phyloP scores from a whole-genome alignment of 2,888 invertebrate genomes.

The Andrena flavipes region DNA sequence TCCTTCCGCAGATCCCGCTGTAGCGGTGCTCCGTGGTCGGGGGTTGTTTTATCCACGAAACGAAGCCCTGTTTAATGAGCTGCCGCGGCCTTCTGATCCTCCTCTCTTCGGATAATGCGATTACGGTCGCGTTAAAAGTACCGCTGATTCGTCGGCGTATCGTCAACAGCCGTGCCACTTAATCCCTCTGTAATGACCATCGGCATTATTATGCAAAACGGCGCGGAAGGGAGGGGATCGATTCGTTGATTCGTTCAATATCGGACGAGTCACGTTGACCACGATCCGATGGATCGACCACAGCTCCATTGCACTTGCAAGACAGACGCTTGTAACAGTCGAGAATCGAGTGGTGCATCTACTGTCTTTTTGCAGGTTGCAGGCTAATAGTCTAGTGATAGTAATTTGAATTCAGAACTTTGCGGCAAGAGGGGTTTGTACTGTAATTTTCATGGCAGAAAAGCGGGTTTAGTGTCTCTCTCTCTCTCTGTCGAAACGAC shows the following conservation, averaged over 20 bases:
- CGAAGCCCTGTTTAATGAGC: conserved; percentile 25
- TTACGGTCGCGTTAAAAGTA: conserved; percentile 23
- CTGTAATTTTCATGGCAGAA: too few relatives aligned
- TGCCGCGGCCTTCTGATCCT: neutral
- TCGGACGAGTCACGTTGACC: neutral
- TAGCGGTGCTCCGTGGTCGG: neutral
- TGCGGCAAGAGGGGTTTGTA: too few relatives aligned
- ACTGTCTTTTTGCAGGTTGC: too few relatives aligned
- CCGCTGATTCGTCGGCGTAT: conserved; percentile 13
- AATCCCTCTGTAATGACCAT: conserved; percentile 33
- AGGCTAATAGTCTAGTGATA: too few relatives aligned
- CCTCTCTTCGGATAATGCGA: conserved; percentile 16
- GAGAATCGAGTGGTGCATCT: too few relatives aligned
- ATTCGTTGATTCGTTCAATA: conserved; percentile 12
- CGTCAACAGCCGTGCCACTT: conserved; percentile 46
- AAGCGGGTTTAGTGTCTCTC: too few relatives aligned
- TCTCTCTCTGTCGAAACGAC: too few relatives aligned
- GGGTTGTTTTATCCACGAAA: conserved; percentile 9
- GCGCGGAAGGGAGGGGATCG: neutral
- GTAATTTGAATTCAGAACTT: too few relatives aligned
- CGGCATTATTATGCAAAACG: conserved; percentile 29
- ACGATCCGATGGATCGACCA: neutral
- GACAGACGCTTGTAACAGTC: too few relatives aligned
- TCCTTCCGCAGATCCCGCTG: neutral
- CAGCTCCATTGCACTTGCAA: too few relatives aligned